Evolutionary conservation across 2,113 vertebrate species (phyloP).

Genomic region (Podilymbus podiceps): DNA sequence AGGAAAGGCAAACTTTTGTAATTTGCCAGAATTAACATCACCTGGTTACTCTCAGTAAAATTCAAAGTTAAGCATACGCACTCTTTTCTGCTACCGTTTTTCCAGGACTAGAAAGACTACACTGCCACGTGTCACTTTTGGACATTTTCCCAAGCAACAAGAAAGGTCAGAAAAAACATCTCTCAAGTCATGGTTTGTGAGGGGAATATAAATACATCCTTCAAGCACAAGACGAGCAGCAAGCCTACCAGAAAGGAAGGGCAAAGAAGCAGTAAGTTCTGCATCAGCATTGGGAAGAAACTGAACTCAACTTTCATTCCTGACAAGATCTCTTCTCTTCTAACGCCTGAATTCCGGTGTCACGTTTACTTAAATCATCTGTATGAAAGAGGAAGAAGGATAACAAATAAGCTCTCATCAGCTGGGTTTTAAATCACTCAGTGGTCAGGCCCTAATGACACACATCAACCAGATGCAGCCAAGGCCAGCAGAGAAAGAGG

Average conservation of each 20-base stretch:
- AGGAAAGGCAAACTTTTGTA: background rate
- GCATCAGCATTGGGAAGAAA: background rate
- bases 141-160: background rate
- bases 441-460: background rate
- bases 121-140: background rate
- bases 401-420: background rate
- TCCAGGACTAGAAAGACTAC: background rate
- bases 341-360: background rate
- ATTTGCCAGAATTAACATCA: background rate
- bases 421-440: background rate
- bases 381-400: background rate
- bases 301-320: background rate
- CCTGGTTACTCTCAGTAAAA: background rate
- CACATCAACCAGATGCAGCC: background rate
- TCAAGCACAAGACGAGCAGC: background rate
- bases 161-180: background rate
- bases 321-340: background rate
- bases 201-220: background rate
- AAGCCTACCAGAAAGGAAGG: background rate
- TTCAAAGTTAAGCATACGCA: background rate
- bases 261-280: background rate
- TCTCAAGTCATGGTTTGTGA: background rate
- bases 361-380: background rate
- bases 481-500: background rate
- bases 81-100: background rate